phyloP scores from a whole-genome alignment of 2,888 invertebrate genomes.

The Sympetrum striolatum region DNA sequence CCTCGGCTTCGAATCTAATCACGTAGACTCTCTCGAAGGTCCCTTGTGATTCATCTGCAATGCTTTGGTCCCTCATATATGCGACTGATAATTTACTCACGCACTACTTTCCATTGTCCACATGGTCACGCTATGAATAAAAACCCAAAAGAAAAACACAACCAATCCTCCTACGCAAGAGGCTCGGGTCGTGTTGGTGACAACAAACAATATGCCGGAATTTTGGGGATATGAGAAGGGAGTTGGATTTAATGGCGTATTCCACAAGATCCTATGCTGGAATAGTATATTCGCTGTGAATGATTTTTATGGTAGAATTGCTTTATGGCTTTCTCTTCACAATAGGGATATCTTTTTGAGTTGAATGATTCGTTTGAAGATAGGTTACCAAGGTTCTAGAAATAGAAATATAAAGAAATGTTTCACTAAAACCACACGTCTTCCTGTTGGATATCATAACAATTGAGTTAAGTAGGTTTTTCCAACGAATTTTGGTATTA shows the following conservation, averaged over 20 bases:
- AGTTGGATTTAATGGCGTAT: background rate
- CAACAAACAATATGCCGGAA: background rate
- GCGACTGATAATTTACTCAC: background rate
- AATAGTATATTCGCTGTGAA: too few relatives aligned
- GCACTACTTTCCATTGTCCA: background rate
- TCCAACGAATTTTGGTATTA: too few relatives aligned
- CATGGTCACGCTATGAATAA: background rate
- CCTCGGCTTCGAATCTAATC: background rate
- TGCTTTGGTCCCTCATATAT: background rate
- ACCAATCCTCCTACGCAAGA: background rate
- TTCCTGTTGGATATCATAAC: too few relatives aligned
- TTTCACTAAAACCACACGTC: too few relatives aligned
- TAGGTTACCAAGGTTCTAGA: too few relatives aligned
- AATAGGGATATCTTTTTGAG: too few relatives aligned
- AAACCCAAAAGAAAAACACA: background rate
- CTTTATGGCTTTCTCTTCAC: too few relatives aligned
- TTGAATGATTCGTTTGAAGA: too few relatives aligned
- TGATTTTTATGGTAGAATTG: too few relatives aligned
- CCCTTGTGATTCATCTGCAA: background rate
- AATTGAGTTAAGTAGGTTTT: too few relatives aligned
- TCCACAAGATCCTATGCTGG: too few relatives aligned
- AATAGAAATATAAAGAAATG: too few relatives aligned
- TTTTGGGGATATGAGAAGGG: background rate
- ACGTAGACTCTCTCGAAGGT: background rate
- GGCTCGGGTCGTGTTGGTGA: background rate